Percentiles rank a stretch among this genome's conserved stretches.
These are phyloP conservation scores for Nasalis larvatus DNA, from an alignment of 2,113 vertebrate genomes.

Conservation along the genomic window DNA sequence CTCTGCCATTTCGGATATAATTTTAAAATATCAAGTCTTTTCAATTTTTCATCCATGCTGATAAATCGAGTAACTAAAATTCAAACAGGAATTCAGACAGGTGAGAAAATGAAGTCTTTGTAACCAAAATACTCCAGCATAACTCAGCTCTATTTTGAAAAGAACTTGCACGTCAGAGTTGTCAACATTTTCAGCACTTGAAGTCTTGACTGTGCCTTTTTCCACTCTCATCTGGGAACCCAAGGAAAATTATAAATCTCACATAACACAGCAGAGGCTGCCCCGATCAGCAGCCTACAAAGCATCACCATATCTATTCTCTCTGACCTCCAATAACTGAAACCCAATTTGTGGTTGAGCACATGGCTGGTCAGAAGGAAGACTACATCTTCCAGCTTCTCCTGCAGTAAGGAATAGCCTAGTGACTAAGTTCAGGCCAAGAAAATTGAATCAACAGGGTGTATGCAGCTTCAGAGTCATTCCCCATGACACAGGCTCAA, in stretches of 20 bases:
- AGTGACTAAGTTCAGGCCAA: background rate
- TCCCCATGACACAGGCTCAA: background rate
- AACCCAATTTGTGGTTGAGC: background rate
- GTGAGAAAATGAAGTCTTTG: background rate
- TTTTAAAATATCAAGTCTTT: constrained; percentile 25
- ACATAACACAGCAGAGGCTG: background rate
- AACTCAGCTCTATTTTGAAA: background rate
- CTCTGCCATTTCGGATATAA: constrained; percentile 47
- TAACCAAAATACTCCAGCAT: background rate
- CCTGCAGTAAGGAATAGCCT: background rate
- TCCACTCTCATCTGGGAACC: background rate
- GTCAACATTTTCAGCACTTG: background rate
- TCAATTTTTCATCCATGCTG: background rate
- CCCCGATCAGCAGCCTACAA: background rate
- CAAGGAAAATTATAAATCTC: background rate
- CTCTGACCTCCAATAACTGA: background rate
- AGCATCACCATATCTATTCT: background rate
- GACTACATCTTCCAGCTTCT: background rate
- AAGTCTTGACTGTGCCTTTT: background rate
- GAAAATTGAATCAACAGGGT: background rate
- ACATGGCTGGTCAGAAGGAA: background rate
- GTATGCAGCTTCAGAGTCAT: background rate
- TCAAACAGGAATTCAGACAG: constrained; percentile 1
- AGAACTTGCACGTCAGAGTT: background rate
- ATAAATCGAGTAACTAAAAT: constrained; percentile 45